These are phyloP conservation scores for Proterorhinus semilunaris DNA, from an alignment of 2,113 vertebrate species.

Conservation along the genomic window DNA sequence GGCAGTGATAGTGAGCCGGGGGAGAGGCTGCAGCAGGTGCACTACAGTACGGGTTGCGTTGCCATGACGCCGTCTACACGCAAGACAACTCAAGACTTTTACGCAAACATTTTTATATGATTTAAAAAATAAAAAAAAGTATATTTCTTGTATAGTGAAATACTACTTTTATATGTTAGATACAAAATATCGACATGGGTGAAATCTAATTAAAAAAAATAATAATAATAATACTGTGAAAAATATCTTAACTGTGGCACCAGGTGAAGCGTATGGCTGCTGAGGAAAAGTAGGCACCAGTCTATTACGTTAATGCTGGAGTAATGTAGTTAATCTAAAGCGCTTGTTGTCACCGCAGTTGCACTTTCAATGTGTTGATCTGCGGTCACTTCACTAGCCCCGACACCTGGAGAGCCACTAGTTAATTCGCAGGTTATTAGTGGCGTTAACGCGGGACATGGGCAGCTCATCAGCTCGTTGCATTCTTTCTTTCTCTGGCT, in stretches of 20 bases:
- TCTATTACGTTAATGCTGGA: neutral
- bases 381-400: neutral
- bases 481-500: conserved; percentile 37
- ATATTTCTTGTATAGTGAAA: too few relatives aligned
- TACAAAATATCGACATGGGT: too few relatives aligned
- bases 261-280: too few relatives aligned
- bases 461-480: conserved; percentile 25
- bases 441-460: conserved; percentile 40
- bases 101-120: neutral
- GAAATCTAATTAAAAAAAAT: too few relatives aligned
- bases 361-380: conserved; percentile 14
- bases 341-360: conserved; percentile 25
- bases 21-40: conserved; percentile 14
- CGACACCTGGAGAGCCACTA: conserved; percentile 30
- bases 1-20: neutral
- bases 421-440: conserved; percentile 42
- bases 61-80: conserved; percentile 27
- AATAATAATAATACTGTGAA: too few relatives aligned
- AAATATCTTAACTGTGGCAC: neutral
- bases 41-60: conserved; percentile 22
- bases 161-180: too few relatives aligned
- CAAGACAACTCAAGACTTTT: neutral
- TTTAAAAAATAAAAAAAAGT: neutral
- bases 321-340: conserved; percentile 25
- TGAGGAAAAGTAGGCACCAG: neutral